Conservation (phyloP, 2,113 vertebrate species). For the Seriola quinqueradiata region DNA sequence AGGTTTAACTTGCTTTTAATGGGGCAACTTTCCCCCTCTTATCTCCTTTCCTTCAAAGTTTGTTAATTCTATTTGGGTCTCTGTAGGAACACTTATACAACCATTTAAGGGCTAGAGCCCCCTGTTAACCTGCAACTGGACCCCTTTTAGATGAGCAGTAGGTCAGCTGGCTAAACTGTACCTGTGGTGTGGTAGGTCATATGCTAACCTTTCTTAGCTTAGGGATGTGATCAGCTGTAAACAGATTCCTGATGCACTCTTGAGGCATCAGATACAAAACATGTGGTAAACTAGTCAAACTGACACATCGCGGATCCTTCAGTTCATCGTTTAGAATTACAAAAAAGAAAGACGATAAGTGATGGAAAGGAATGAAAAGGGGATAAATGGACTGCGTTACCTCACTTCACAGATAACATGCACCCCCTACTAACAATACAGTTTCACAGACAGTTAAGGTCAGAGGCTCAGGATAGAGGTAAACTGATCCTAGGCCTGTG, state of each 20-base stretch:
- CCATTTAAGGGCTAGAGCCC: conserved; percentile 51
- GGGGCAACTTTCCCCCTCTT: conserved; percentile 1
- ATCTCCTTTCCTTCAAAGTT: conserved; percentile 35
- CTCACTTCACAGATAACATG: conserved; percentile 12
- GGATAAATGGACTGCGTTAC: neutral
- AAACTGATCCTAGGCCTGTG: conserved; percentile 71
- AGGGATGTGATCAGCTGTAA: conserved; percentile 39
- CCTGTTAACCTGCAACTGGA: conserved; percentile 70
- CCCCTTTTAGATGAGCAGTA: conserved; percentile 36
- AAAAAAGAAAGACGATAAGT: neutral
- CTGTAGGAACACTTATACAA: conserved; percentile 47
- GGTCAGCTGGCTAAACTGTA: conserved; percentile 45
- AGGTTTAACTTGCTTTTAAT: conserved; percentile 54
- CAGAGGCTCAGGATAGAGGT: conserved; percentile 46
- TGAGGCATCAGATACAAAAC: neutral
- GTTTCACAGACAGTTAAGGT: conserved; percentile 60
- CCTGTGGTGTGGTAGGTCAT: conserved; percentile 35
- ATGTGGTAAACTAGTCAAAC: neutral
- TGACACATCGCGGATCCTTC: neutral
- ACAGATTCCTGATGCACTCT: neutral
- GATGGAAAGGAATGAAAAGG: neutral
- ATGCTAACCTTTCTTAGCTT: conserved; percentile 24
- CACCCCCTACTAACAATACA: conserved; percentile 39
- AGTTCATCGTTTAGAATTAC: neutral
- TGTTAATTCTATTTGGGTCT: conserved; percentile 52